These are phyloP conservation scores for Siphlonurus alternatus DNA, from an alignment of 2,888 invertebrate genomes.

Conservation along the genomic window DNA sequence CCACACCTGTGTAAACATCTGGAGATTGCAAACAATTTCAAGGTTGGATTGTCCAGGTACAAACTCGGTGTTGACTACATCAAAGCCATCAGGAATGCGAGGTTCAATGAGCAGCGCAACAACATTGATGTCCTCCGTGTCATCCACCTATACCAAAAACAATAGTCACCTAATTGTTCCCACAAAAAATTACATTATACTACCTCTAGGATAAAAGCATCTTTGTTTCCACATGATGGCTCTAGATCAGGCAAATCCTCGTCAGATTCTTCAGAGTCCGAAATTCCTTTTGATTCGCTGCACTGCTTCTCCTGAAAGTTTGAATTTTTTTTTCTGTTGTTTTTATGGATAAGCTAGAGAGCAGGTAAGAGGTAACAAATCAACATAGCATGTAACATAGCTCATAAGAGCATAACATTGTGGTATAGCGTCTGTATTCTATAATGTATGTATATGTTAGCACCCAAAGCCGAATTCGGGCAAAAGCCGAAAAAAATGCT, in stretches of 20 bases:
- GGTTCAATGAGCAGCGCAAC: slow-evolving; percentile 57
- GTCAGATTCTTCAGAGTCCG: slow-evolving; percentile 49
- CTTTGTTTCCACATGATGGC: slow-evolving; percentile 54
- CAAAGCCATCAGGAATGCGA: slow-evolving; percentile 55
- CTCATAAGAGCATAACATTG: too few relatives aligned
- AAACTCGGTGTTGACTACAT: slow-evolving; percentile 59
- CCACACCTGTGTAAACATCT: slow-evolving; percentile 78
- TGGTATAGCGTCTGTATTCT: too few relatives aligned
- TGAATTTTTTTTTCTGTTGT: too few relatives aligned
- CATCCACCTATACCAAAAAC: slow-evolving; percentile 42
- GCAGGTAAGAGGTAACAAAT: too few relatives aligned
- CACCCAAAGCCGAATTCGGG: too few relatives aligned
- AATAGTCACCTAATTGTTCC: slow-evolving; percentile 6
- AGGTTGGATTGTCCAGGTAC: slow-evolving; percentile 49
- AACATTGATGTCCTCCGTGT: slow-evolving; percentile 64
- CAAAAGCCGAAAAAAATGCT: too few relatives aligned
- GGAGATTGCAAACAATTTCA: slow-evolving; percentile 48
- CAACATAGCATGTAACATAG: too few relatives aligned
- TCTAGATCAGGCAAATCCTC: slow-evolving; percentile 48
- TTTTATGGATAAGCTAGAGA: too few relatives aligned
- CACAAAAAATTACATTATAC: slow-evolving; percentile 1
- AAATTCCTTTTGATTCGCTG: slow-evolving; percentile 17
- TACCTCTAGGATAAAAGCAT: slow-evolving; percentile 63
- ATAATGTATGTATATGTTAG: too few relatives aligned
- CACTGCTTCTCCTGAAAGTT: background rate